These are phyloP conservation scores for Eurypyga helias DNA, from an alignment of 2,113 vertebrate genomes.

Conservation along the genomic window DNA sequence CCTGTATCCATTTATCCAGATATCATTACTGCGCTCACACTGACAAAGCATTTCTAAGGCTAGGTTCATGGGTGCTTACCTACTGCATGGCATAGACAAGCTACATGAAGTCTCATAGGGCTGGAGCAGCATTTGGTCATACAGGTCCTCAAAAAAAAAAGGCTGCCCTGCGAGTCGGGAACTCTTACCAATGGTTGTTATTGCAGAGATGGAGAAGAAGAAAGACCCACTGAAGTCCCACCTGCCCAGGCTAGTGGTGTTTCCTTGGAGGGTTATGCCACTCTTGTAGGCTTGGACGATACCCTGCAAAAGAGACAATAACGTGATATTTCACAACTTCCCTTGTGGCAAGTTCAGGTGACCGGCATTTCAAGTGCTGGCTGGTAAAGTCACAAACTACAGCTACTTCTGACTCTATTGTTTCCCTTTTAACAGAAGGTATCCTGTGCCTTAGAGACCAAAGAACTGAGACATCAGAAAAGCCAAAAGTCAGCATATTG, in stretches of 20 bases:
- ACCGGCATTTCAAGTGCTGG: neutral
- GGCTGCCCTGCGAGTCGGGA: neutral
- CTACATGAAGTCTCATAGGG: neutral
- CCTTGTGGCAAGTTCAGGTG: neutral
- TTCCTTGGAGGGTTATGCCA: conserved; percentile 80
- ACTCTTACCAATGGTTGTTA: conserved; percentile 90
- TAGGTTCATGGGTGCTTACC: neutral
- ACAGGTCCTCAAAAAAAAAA: neutral
- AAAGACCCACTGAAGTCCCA: conserved; percentile 91
- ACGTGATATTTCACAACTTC: neutral
- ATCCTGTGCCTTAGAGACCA: neutral
- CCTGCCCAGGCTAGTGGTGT: conserved; percentile 81
- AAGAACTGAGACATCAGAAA: neutral
- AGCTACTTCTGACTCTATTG: neutral
- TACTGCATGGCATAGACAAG: neutral
- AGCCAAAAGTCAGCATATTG: neutral
- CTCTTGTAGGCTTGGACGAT: conserved; percentile 76
- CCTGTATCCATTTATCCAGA: neutral
- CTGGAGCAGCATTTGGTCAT: neutral
- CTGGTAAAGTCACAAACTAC: neutral
- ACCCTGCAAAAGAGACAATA: conserved; percentile 73
- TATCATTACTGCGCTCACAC: neutral
- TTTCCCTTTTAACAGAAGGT: neutral
- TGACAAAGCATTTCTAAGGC: neutral
- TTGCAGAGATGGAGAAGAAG: conserved; percentile 90